Evolutionary conservation across 2,888 invertebrate species (phyloP), one percentile per base, ranked within the genome.

Genomic region (Panopea generosa): DNA sequence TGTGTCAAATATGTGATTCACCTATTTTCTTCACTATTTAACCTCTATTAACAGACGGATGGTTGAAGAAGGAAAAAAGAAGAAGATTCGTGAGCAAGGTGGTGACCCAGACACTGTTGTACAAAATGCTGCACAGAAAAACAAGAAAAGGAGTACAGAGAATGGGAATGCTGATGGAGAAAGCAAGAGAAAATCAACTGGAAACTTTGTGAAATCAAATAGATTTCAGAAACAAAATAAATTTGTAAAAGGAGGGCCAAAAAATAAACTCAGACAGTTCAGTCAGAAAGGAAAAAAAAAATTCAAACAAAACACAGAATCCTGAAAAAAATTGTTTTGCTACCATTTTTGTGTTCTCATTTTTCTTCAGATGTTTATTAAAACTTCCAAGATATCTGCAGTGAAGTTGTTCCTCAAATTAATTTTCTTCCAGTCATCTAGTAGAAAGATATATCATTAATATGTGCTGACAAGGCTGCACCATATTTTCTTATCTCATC

Each of bases 111-210:
- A 4, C 18, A 33, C 33, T 11, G 38, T 20, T n/a, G 38, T 18
- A 40, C 22, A 38, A 18, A 22, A 14, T 22, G 18, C 29, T 11
- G 43, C 22, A 24, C n/a, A 24, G 1, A 38, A 57, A 57, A 38
- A 33, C 55, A 55, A 24, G 24, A 57, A 56, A 22, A 56, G 56
- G 18, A 56, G 33, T n/a, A 26, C n/a, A n/a, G n/a, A n/a, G n/a
- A n/a, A n/a, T n/a, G n/a, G n/a, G n/a, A n/a, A n/a, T n/a, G n/a
- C n/a, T n/a, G n/a, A n/a, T n/a, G n/a, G n/a, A n/a, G n/a, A n/a
- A n/a, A n/a, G n/a, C n/a, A n/a, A 45, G 45, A 45, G 45, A 14
- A 45, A 45, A 45, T 20, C 16, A 3, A 3, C 45, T 18, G 45
- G 20, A 4, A 7, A n/a, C 20, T 4, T n/a, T 45, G 45, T 18